These are phyloP conservation scores for Fratercula arctica DNA, from an alignment of 2,797 vertebrate species.

Conservation along the genomic window DNA sequence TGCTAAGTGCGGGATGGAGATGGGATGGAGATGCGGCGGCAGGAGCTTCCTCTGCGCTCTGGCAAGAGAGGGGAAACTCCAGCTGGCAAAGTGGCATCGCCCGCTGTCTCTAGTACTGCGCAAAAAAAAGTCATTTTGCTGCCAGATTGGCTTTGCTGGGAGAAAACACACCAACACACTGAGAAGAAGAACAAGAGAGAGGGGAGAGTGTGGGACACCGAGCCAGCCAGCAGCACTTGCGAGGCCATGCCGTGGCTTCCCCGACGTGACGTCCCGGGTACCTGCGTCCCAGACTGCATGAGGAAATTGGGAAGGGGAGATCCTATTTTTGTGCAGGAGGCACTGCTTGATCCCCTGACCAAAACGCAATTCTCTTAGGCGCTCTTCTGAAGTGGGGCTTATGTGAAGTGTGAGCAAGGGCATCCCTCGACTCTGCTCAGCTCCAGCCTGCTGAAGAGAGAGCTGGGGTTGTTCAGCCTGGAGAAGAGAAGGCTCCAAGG, in stretches of 20 bases:
- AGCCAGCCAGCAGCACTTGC: not conserved
- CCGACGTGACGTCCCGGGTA: not conserved
- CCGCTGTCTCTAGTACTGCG: not conserved
- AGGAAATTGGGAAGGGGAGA: not conserved
- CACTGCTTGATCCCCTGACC: not conserved
- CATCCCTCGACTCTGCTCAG: not conserved
- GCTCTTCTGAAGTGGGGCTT: not conserved
- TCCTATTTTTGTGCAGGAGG: not conserved
- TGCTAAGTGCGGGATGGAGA: not conserved
- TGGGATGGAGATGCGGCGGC: rapidly evolving
- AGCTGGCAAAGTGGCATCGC: not conserved
- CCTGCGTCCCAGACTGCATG: not conserved
- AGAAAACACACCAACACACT: not conserved
- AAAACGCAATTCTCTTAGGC: not conserved
- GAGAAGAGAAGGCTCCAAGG: no score
- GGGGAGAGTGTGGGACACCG: not conserved
- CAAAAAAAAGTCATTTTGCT: not conserved
- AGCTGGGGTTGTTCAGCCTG: no score
- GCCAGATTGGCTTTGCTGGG: not conserved
- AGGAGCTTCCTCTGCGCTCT: not conserved
- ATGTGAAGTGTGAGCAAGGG: not conserved
- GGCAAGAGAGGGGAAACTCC: not conserved
- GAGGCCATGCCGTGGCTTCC: not conserved
- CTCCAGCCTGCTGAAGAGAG: not conserved
- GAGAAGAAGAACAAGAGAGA: not conserved